Base-by-base conservation (phyloP, 2,888 invertebrate genomes). In the Stenurella melanura region DNA sequence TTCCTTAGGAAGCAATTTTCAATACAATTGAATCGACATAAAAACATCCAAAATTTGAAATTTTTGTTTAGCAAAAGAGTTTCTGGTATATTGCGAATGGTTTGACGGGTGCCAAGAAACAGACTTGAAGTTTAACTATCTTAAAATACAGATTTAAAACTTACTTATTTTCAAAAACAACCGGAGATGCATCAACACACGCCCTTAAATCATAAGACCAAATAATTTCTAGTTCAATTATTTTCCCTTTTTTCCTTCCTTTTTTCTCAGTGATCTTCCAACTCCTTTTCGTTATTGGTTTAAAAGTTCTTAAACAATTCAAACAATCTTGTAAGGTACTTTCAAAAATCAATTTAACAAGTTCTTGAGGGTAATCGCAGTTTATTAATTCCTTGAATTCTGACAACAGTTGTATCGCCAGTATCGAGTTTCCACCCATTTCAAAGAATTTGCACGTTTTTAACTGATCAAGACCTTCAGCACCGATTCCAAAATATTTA, bases 161-260 rank as follows among this genome's bases (percentile, higher is more conserved):
- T 90, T 89, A 92, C 93, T 87, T 86, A 82, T 87, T 85, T 81
- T 89, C 83, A 82, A 92, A 91, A 69, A 93, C 82, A 21, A 92
- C 90, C 19, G 96, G 95, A 15, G 95, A 92, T 10, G 95, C 94
- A 91, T 97, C 97, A 11, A 97, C 93, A 90, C 97, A 97, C 89
- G 96, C 97, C 57, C 92, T 91, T 69, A 95, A 92, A 88, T 95
- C 89, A 87, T 91, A 92, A 79, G 89, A 90, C 94, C 93, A 93
- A 34, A 79, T 50, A 72, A 91, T 85, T 74, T 78, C 82, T 56
- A 84, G 67, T 3, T 69, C 54, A 9, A 56, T 21, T 42, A 66
- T 74, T 54, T 89, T 78, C 86, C 7, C 50, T 60, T 42, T 74
- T 63, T 76, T 70, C 34, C 10, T 68, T 15, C 42, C 18, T 7